Percentiles rank a stretch among this genome's conserved stretches.
Evolutionary conservation across 2,113 vertebrate species (phyloP).

Genomic region (Siniperca knerii): DNA sequence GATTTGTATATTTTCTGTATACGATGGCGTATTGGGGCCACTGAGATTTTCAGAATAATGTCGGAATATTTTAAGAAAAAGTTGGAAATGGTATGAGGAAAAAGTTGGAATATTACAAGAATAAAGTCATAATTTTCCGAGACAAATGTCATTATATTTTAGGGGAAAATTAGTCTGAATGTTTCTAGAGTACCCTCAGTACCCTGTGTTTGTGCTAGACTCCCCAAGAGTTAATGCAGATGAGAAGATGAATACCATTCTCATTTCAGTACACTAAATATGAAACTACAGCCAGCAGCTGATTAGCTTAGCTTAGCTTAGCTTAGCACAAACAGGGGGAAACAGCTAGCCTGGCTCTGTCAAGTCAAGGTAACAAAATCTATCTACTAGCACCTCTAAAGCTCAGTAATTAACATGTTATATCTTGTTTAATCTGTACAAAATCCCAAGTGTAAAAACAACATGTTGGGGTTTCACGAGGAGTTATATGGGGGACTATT

Average conservation of each 20-base stretch:
- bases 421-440: neutral
- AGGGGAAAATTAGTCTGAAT: too few relatives aligned
- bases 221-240: neutral
- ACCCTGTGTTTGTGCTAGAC: too few relatives aligned
- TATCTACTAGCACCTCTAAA: neutral
- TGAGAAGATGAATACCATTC: neutral
- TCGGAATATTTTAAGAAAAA: neutral
- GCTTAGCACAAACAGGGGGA: too few relatives aligned
- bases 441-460: neutral
- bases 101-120: neutral
- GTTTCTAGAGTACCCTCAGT: neutral
- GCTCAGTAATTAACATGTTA: too few relatives aligned
- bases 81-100: neutral
- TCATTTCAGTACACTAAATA: too few relatives aligned
- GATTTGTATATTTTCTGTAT: neutral
- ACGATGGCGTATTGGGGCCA: neutral
- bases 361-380: neutral
- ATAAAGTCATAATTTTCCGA: neutral
- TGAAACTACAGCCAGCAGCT: neutral
- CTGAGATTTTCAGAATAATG: neutral
- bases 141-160: neutral
- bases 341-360: neutral
- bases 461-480: neutral
- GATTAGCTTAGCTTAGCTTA: slow-evolving; percentile 9
- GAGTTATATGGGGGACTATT: neutral